These are phyloP conservation scores for Austrolebias charrua DNA, from an alignment of 2,797 vertebrate genomes.

Conservation along the genomic window DNA sequence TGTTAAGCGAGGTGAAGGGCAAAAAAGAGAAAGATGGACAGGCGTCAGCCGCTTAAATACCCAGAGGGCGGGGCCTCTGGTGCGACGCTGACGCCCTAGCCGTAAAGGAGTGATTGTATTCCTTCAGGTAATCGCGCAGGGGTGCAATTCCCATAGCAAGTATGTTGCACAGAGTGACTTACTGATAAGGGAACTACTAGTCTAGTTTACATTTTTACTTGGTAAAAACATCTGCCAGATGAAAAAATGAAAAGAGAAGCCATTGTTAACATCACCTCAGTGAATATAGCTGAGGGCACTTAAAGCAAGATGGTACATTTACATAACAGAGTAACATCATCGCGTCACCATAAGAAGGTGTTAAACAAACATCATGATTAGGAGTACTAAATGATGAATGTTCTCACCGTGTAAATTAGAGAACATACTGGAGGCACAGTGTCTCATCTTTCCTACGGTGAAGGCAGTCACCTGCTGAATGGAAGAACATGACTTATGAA, in stretches of 20 bases:
- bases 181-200: too few relatives aligned
- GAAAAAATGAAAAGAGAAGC: conserved; percentile 43
- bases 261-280: conserved; percentile 35
- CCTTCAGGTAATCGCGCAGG: too few relatives aligned
- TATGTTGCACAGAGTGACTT: too few relatives aligned
- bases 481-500: background rate
- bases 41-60: too few relatives aligned
- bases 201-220: conserved; percentile 55
- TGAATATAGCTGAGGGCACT: conserved; percentile 26
- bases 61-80: too few relatives aligned
- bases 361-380: conserved; percentile 32
- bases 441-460: background rate
- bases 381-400: conserved; percentile 12
- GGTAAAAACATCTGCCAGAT: conserved; percentile 30
- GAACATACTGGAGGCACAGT: conserved; percentile 3
- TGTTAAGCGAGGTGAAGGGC: too few relatives aligned
- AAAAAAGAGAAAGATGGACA: too few relatives aligned
- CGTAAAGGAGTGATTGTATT: too few relatives aligned
- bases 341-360: conserved; percentile 18
- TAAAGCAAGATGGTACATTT: conserved; percentile 32
- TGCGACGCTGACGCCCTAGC: too few relatives aligned
- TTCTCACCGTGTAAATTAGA: conserved; percentile 5
- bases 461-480: background rate
- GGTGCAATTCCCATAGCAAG: too few relatives aligned
- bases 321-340: conserved; percentile 25